phyloP scores from a whole-genome alignment of 2,888 invertebrate species.

The Oxytorus armatus region DNA sequence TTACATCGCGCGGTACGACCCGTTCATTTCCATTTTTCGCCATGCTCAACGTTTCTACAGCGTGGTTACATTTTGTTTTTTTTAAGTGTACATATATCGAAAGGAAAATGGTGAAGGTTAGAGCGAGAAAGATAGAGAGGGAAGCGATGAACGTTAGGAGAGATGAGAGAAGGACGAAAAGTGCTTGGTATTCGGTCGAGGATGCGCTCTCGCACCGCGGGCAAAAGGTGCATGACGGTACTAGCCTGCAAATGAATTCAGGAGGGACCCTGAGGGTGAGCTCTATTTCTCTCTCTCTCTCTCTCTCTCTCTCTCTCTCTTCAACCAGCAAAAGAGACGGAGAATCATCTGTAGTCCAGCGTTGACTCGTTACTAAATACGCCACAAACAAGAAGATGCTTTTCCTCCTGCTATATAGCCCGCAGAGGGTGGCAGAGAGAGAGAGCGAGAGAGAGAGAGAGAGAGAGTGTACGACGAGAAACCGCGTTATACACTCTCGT shows the following conservation, averaged over 20 bases:
- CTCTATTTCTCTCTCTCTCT: slow-evolving; percentile 3
- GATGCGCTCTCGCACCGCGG: slow-evolving; percentile 56
- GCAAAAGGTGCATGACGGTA: slow-evolving; percentile 72
- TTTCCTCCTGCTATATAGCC: slow-evolving; percentile 50
- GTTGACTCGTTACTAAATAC: slow-evolving; percentile 77
- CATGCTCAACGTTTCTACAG: slow-evolving; percentile 71
- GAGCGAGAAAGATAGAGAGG: not conserved
- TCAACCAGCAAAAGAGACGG: slow-evolving; percentile 22
- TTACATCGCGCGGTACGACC: slow-evolving; percentile 46
- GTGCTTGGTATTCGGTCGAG: slow-evolving; percentile 73
- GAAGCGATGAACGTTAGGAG: not conserved
- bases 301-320: slow-evolving; percentile 12
- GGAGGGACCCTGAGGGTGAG: slow-evolving; percentile 68
- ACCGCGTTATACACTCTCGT: slow-evolving; percentile 36
- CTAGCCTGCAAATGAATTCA: slow-evolving; percentile 79
- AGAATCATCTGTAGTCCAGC: slow-evolving; percentile 77
- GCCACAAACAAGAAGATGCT: slow-evolving; percentile 76
- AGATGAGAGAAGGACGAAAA: slow-evolving; percentile 55
- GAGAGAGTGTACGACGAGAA: slow-evolving; percentile 13
- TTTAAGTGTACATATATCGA: slow-evolving; percentile 58
- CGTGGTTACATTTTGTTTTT: slow-evolving; percentile 54
- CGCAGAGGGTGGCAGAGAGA: slow-evolving; percentile 25
- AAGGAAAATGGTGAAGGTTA: not conserved
- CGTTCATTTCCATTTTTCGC: slow-evolving; percentile 76
- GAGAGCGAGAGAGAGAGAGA: slow-evolving; percentile 31